A percentile compares a stretch with the other conserved stretches of the same genome.
Conservation (phyloP, 2,113 vertebrate genomes). For the Potamarius usumacintae region DNA sequence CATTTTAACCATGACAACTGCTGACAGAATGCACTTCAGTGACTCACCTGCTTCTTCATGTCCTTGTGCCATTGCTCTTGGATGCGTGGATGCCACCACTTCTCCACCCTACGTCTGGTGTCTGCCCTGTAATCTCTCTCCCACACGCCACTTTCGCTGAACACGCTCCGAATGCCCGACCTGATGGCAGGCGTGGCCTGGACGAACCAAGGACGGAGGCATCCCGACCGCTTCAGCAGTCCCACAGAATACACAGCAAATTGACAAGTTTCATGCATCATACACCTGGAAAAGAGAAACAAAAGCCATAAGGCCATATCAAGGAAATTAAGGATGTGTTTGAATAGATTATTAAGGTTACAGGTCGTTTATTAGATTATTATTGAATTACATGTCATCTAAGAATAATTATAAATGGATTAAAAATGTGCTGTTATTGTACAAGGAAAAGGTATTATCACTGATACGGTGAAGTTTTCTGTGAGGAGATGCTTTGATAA, state of each 20-base stretch:
- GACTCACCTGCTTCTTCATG: constrained; percentile 75
- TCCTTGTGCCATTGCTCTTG: constrained; percentile 76
- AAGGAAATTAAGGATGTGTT: neutral
- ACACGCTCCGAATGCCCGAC: constrained; percentile 71
- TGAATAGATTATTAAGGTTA: neutral
- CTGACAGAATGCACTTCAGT: neutral
- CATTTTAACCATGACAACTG: neutral
- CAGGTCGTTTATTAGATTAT: neutral
- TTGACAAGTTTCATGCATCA: constrained; percentile 70
- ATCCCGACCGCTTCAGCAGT: constrained; percentile 52
- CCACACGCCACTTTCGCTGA: constrained; percentile 88
- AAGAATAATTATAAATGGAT: neutral
- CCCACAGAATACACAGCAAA: constrained; percentile 61
- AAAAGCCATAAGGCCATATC: neutral
- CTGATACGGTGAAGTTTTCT: neutral
- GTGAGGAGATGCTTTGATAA: neutral
- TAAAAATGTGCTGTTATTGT: neutral
- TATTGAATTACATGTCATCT: neutral
- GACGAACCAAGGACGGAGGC: constrained; percentile 25
- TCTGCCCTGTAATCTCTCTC: constrained; percentile 79
- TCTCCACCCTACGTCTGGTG: constrained; percentile 84
- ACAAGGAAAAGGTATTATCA: neutral
- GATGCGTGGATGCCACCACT: constrained; percentile 84
- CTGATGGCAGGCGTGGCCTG: neutral
- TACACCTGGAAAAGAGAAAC: constrained; percentile 23